Base-by-base conservation (phyloP, 2,888 invertebrate species). In the Adelphocoris suturalis region DNA sequence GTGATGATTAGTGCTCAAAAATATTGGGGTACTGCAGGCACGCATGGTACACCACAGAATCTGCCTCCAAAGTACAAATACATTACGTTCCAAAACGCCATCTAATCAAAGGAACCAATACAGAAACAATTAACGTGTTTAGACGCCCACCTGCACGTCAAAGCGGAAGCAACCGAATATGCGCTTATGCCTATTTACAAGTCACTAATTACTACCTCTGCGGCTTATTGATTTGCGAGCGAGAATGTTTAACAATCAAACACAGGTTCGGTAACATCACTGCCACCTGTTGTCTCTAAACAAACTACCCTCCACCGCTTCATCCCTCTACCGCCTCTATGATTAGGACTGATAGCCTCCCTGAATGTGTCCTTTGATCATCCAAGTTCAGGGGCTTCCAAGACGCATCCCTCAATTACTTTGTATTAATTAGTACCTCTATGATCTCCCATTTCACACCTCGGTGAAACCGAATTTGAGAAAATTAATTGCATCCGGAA, bases 251-350 rank as follows among this genome's bases (percentile, higher is more conserved):
- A 88, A 88, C 88, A 78, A 80, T 88, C 88, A 88, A 88, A 88
- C 80, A 55, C 88, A 88, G 88, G 78, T 78, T 78, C 78, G 78
- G 48, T 55, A 81, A 68, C 89, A 75, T 89, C 89, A 84, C 23
- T 47, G n/a, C 84, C 89, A 89, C 89, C 89, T 89, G 89, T 89
- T 89, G 89, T 89, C 82, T 19, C 75, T 89, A 55, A 89, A 89
- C 89, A 89, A 89, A 89, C 89, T 86, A 28, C 86, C 75, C 47
- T 14, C 76, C 68, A 19, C 27, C 87, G n/a, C 48, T 55, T 14
- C 84, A 16, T 57, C 61, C 23, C 68, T 12, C 68, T 12, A 47
- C 82, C 5, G n/a, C n/a, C 28, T 16, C 61, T 80, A 48, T 86
- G 86, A 86, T 86, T 68, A 88, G 52, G 52, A 47, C 88, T 88